Base-by-base conservation (phyloP, 2,888 invertebrate species). In the Sarcophaga variegata region DNA sequence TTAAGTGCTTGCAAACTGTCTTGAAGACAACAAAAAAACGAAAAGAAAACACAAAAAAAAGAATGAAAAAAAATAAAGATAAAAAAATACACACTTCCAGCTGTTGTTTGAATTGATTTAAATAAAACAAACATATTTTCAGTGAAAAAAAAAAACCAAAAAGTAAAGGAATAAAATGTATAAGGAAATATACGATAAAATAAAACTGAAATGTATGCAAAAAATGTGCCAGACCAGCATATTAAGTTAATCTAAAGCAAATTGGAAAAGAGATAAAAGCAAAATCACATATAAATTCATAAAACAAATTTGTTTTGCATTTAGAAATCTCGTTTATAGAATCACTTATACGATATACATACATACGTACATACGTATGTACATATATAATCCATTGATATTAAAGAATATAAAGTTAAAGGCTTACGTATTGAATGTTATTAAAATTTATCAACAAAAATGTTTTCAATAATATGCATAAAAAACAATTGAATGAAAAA, bases 151-250 rank as follows among this genome's bases (percentile, higher is more conserved):
- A 47, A 69, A 59, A 22, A 22, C 47, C 20, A 66, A 20, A 6
- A 71, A 71, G 14, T n/a, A 71, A 54, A 4, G 20, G 62, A 20
- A 70, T 20, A 63, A 79, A 70, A 49, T 49, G 12, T 49, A 49
- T 49, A 49, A 49, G 49, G 12, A 49, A 49, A 49, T 49, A 37
- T 37, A 37, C 37, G 37, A 37, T 4, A 4, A 27, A 27, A 37
- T 4, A 5, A 37, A 14, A 49, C 4, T 14, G 49, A 14, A 49
- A 49, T 14, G 11, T 78, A 78, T 69, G 47, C 27, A 37, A 62
- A 66, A 62, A 49, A 37, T 78, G 20, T 79, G 70, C 70, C 45
- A 63, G 20, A 63, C 27, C 45, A 70, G 78, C 78, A 63, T 62
- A 45, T 69, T 6, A 62, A 45, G 62, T 49, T 47, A 62, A 49